Percentiles rank a stretch among this genome's conserved stretches.
Evolutionary conservation across 2,797 vertebrate species (phyloP).

Genomic region (Anas capensis): DNA sequence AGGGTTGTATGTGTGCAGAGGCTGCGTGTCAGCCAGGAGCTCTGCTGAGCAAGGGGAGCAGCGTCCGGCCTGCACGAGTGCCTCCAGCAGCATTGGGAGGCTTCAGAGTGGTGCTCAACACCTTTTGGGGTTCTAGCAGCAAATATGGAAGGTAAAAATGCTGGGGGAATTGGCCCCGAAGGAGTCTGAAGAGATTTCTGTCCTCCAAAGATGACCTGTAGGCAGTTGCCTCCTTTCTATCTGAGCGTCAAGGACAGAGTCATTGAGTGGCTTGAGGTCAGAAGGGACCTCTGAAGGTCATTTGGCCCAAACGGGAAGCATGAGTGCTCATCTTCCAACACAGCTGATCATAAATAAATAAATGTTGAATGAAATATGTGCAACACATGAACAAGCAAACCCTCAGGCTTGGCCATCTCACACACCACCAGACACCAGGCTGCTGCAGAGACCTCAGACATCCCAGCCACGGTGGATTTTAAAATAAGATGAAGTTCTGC

Average conservation of each 20-base stretch:
- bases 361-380: background rate
- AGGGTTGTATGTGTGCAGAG: background rate
- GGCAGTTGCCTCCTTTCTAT: background rate
- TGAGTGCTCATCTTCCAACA: background rate
- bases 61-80: accelerated
- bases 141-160: background rate
- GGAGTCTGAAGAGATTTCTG: background rate
- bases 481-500: background rate
- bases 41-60: background rate
- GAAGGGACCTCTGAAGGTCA: background rate
- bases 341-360: background rate
- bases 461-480: background rate
- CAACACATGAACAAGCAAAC: background rate
- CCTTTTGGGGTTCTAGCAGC: background rate
- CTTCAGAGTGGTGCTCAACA: background rate
- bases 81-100: background rate
- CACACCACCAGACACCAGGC: background rate
- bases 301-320: background rate
- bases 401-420: background rate
- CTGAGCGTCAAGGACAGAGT: background rate
- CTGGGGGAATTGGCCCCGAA: background rate
- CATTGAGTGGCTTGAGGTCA: background rate
- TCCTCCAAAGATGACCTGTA: background rate
- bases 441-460: background rate
- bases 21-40: background rate